Conservation (phyloP, 1,140 invertebrate genomes). For the Calycopis cecrops region DNA sequence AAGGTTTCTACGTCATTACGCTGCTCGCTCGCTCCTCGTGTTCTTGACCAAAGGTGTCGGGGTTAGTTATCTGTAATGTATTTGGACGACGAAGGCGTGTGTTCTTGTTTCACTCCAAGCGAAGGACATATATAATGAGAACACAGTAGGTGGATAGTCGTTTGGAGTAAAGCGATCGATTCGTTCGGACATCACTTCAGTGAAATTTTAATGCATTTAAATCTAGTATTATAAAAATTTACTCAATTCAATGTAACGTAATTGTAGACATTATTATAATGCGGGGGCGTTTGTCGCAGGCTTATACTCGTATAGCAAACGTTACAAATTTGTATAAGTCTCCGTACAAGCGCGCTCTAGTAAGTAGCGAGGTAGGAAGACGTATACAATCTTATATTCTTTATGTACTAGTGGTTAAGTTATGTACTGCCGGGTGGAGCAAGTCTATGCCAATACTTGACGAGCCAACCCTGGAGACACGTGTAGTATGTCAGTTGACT, state of each 20-base stretch:
- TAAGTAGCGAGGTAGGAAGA: background rate
- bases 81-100: background rate
- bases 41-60: background rate
- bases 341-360: background rate
- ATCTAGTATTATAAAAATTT: conserved; percentile 11
- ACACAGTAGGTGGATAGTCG: background rate
- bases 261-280: background rate
- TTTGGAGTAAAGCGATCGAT: background rate
- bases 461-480: too few species aligned
- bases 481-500: too few species aligned
- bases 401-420: background rate
- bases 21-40: too few species aligned
- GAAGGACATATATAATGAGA: background rate
- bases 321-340: too few species aligned
- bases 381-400: background rate
- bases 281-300: background rate
- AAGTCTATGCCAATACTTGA: too few species aligned
- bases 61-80: background rate
- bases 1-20: too few species aligned
- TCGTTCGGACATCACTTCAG: background rate
- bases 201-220: conserved; percentile 12
- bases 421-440: too few species aligned
- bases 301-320: too few species aligned
- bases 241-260: conserved; percentile 3
- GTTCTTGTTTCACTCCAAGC: background rate